A percentile compares a stretch with the other conserved stretches of the same genome.
These are phyloP conservation scores for Mus minutoides DNA, from an alignment of 2,797 vertebrate species.

Conservation along the genomic window DNA sequence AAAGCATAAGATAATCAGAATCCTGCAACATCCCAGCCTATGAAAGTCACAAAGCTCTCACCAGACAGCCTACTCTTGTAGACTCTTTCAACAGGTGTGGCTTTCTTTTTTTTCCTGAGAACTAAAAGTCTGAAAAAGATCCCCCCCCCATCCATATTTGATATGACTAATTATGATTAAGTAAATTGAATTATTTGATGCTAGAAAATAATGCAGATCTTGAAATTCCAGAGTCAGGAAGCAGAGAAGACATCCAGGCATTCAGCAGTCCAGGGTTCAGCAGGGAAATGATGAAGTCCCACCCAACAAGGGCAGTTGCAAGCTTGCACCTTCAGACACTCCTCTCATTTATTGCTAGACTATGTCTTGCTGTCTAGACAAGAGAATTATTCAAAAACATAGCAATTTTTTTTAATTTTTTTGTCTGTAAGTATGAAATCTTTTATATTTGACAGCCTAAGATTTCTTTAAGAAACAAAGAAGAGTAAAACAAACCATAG, in stretches of 20 bases:
- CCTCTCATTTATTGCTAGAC: neutral
- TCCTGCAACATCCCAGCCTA: neutral
- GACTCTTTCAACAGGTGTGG: neutral
- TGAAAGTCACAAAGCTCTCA: neutral
- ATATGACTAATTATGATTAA: neutral
- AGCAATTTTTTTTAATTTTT: neutral
- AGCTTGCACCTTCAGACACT: neutral
- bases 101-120: neutral
- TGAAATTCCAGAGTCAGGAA: constrained; percentile 41
- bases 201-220: constrained; percentile 11
- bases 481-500: neutral
- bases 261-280: neutral
- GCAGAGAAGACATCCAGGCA: neutral
- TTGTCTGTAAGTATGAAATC: neutral
- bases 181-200: neutral
- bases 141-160: neutral
- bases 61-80: too few relatives aligned
- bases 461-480: neutral
- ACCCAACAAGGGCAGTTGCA: neutral
- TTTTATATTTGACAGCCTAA: neutral
- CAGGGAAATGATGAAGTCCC: neutral
- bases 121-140: neutral
- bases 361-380: neutral
- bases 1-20: neutral
- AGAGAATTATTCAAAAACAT: constrained; percentile 15